Conservation (phyloP, 2,797 vertebrate species). For the Cyprinodon diabolis region DNA sequence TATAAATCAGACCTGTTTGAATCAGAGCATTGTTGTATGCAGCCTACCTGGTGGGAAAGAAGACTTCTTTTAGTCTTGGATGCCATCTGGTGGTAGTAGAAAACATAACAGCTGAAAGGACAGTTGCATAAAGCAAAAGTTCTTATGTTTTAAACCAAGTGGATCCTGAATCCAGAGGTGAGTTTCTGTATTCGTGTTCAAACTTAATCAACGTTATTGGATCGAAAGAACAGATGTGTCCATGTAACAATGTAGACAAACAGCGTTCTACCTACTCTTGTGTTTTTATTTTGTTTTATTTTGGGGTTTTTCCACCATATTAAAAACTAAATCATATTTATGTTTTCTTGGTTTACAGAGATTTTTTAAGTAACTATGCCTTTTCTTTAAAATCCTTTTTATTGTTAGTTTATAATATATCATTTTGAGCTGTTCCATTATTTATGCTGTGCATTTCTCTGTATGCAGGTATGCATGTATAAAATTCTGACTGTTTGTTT, state of each 20-base stretch:
- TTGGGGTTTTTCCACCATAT: slow-evolving; percentile 29
- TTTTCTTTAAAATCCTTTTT: slow-evolving; percentile 17
- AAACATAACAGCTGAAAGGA: background rate
- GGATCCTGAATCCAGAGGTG: slow-evolving; percentile 7
- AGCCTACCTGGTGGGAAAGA: background rate
- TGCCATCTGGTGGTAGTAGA: background rate
- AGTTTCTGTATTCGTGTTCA: slow-evolving; percentile 1
- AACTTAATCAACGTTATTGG: slow-evolving; percentile 18
- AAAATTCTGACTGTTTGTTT: slow-evolving; percentile 9
- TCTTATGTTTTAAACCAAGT: slow-evolving; percentile 13
- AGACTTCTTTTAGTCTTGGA: slow-evolving; percentile 3
- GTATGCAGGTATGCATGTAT: background rate
- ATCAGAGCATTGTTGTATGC: background rate
- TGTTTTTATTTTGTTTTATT: slow-evolving; percentile 32
- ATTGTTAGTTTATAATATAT: slow-evolving; percentile 11
- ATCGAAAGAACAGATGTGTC: slow-evolving; percentile 4
- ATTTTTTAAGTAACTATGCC: slow-evolving; percentile 12
- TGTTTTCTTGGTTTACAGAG: slow-evolving; percentile 33
- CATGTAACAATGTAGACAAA: slow-evolving; percentile 30
- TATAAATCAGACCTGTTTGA: background rate
- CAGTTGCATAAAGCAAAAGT: background rate
- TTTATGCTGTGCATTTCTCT: slow-evolving; percentile 40
- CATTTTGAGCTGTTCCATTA: slow-evolving; percentile 26
- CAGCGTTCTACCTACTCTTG: slow-evolving; percentile 28
- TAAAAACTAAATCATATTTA: slow-evolving; percentile 4